A percentile compares a stretch with the other conserved stretches of the same genome.
Conservation (phyloP, 2,888 invertebrate genomes). For the Apamea anceps region DNA sequence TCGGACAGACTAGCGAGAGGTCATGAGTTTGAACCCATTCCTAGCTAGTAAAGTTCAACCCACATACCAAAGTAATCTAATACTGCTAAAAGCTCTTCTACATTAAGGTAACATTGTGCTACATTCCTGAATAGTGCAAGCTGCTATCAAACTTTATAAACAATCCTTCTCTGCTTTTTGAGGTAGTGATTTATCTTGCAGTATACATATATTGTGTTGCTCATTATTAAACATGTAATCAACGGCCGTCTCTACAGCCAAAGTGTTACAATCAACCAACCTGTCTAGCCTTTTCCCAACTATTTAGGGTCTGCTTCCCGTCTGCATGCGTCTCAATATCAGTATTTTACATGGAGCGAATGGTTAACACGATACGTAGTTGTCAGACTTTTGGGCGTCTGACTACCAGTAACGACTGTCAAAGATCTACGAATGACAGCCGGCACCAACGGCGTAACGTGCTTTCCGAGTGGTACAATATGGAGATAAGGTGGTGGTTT, state of each 20-base stretch:
- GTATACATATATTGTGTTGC: background rate
- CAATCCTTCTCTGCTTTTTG: background rate
- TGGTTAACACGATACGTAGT: background rate
- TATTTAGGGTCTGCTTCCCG: background rate
- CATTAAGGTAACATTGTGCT: background rate
- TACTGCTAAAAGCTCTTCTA: slow-evolving; percentile 24
- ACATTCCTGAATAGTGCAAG: background rate
- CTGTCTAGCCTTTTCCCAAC: background rate
- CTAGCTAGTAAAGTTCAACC: background rate
- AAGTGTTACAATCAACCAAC: background rate
- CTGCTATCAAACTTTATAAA: background rate
- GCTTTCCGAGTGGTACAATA: background rate
- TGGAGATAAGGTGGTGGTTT: background rate
- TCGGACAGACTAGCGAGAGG: too few relatives aligned
- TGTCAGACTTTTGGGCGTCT: background rate
- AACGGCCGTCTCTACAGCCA: too few relatives aligned
- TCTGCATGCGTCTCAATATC: background rate
- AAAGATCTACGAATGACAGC: background rate
- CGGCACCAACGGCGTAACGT: background rate
- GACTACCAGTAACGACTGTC: background rate
- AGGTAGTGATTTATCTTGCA: background rate
- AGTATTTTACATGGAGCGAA: background rate
- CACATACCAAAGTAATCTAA: background rate
- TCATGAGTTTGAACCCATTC: background rate
- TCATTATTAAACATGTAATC: too few relatives aligned